A percentile compares a stretch with the other conserved stretches of the same genome.
Conservation (phyloP, 2,113 vertebrate species). For the Calyptomena viridis region DNA sequence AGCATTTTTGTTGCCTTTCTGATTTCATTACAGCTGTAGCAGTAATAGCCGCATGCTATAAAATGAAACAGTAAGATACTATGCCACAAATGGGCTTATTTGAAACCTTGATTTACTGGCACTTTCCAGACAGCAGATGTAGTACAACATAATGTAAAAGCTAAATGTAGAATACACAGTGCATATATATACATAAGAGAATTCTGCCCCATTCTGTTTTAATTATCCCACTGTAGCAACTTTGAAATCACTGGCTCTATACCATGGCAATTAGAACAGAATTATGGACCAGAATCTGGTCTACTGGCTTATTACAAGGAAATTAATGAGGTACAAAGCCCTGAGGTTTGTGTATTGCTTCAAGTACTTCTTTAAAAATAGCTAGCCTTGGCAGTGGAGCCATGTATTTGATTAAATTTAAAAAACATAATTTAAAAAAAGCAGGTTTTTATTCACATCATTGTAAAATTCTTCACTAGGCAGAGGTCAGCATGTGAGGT, state of each 20-base stretch:
- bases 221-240: background rate
- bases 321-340: background rate
- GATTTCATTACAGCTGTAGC: background rate
- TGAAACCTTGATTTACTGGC: background rate
- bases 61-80: background rate
- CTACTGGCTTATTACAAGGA: background rate
- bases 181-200: background rate
- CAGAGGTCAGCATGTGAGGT: background rate
- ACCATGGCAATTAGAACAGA: background rate
- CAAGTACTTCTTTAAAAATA: background rate
- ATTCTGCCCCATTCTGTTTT: background rate
- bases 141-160: background rate
- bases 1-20: background rate
- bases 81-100: background rate
- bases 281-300: background rate
- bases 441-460: background rate
- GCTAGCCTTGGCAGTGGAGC: background rate
- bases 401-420: background rate
- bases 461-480: background rate
- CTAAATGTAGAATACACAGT: background rate
- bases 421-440: background rate
- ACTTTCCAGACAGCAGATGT: background rate
- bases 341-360: background rate
- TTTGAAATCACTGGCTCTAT: conserved; percentile 5
- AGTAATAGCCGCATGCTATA: background rate